A percentile compares a stretch with the other conserved stretches of the same genome.
phyloP scores from a whole-genome alignment of 2,888 invertebrate genomes.

The Ischnura elegans region DNA sequence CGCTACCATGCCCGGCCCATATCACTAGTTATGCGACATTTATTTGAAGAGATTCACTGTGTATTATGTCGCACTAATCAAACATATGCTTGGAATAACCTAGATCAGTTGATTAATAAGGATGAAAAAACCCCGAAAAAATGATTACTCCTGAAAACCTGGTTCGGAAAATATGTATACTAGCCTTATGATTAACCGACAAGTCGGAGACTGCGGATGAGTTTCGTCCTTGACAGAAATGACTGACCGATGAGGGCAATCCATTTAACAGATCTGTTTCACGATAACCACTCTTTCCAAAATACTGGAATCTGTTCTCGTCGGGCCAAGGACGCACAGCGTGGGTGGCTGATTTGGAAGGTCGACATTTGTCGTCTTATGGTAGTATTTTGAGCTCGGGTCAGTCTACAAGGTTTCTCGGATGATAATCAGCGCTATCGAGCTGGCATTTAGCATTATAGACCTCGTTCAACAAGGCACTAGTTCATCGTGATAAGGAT shows the following conservation, averaged over 20 bases:
- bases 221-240: neutral
- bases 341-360: neutral
- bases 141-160: too few species aligned
- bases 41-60: too few species aligned
- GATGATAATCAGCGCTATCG: too few species aligned
- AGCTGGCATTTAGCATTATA: neutral
- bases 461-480: neutral
- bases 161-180: too few species aligned
- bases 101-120: too few species aligned
- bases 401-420: neutral
- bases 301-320: neutral
- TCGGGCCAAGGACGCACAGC: neutral
- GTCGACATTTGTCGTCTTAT: neutral
- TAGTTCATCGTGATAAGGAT: constrained; percentile 1
- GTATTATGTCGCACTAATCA: too few species aligned
- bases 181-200: too few species aligned
- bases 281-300: neutral
- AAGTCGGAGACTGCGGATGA: neutral
- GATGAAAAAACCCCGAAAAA: too few species aligned
- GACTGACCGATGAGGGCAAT: neutral
- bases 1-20: too few species aligned
- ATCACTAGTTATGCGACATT: too few species aligned
- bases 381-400: neutral
- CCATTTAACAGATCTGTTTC: neutral
- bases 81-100: too few species aligned